Percentiles rank a stretch among this genome's conserved stretches.
phyloP scores from a whole-genome alignment of 2,113 vertebrate genomes.

The Halichoerus grypus region DNA sequence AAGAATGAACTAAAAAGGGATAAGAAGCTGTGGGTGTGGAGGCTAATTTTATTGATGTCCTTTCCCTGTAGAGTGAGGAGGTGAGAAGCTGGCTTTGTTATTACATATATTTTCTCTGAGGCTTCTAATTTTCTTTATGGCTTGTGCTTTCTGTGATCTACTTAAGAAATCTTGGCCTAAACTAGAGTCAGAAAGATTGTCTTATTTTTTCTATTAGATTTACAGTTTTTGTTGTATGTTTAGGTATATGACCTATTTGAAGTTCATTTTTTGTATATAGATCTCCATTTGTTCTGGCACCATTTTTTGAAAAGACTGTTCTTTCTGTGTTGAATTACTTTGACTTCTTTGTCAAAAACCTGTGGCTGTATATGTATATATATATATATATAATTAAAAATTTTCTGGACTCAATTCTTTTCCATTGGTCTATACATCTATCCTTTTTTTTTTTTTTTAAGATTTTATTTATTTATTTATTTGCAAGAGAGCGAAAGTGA shows the following conservation, averaged over 20 bases:
- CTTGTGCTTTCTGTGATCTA: background rate
- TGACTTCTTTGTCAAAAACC: slow-evolving; percentile 21
- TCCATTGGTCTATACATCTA: background rate
- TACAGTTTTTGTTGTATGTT: background rate
- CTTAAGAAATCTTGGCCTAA: slow-evolving; percentile 11
- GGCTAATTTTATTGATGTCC: background rate
- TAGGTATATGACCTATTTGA: background rate
- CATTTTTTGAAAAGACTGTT: background rate
- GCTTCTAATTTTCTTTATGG: background rate
- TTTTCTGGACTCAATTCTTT: background rate
- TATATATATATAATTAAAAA: background rate
- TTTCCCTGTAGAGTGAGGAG: background rate
- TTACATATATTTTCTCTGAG: background rate
- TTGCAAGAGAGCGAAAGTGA: too few species aligned
- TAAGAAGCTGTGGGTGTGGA: background rate
- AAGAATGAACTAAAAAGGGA: slow-evolving; percentile 15
- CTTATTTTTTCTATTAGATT: background rate
- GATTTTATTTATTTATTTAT: too few species aligned
- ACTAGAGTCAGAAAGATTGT: background rate
- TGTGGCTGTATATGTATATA: background rate
- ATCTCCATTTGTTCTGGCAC: background rate
- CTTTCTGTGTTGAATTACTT: slow-evolving; percentile 20
- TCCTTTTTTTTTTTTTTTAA: background rate
- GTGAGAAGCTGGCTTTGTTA: slow-evolving; percentile 1
- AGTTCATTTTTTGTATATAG: slow-evolving; percentile 2